Conservation (phyloP, 2,113 vertebrate genomes). For the Gnathonemus echidnorhynchus region DNA sequence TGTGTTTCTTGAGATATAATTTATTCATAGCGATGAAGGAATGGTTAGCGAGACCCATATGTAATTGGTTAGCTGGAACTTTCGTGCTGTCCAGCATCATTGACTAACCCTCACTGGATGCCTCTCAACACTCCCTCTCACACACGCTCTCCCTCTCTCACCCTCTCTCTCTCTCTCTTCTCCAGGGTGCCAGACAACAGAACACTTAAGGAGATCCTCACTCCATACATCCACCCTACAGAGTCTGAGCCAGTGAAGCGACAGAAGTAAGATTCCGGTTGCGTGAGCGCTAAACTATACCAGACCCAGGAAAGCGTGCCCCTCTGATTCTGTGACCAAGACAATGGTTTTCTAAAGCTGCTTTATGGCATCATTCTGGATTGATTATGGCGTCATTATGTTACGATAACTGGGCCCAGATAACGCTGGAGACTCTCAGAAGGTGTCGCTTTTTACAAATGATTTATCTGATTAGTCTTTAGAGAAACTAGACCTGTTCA, state of each 20-base stretch:
- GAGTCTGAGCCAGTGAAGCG: constrained; percentile 80
- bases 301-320: not conserved
- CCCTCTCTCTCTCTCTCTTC: constrained; percentile 15
- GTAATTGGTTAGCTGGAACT: not conserved
- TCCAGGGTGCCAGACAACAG: constrained; percentile 73
- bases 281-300: not conserved
- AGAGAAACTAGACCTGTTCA: not conserved
- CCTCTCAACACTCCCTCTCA: constrained; percentile 20
- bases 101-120: not conserved
- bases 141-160: constrained; percentile 12
- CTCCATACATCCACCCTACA: constrained; percentile 75
- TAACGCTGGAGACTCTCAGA: not conserved
- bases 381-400: not conserved
- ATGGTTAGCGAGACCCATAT: not conserved
- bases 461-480: too few species aligned
- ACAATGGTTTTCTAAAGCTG: not conserved
- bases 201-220: constrained; percentile 72
- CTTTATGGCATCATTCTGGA: not conserved
- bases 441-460: not conserved
- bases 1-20: not conserved
- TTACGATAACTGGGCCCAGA: not conserved
- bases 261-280: constrained; percentile 67
- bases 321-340: not conserved
- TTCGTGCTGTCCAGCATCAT: not conserved
- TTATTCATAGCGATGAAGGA: not conserved